Base-by-base conservation (phyloP, 37 sponge, comb jelly and placozoan genomes). In the Lycopodina hypogea region DNA sequence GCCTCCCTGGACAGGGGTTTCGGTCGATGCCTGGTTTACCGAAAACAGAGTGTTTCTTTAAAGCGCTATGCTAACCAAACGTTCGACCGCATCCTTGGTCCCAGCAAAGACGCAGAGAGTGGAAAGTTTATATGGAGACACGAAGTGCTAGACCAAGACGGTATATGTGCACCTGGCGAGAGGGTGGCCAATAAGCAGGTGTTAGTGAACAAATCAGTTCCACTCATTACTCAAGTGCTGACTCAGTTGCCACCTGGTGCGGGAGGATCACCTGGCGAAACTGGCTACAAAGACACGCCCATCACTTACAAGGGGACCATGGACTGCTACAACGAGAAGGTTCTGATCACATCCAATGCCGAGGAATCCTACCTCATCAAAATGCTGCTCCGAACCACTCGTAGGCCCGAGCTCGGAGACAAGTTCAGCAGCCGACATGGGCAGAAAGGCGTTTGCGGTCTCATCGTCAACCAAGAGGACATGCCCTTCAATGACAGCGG, bases 361-460 rank as follows among this genome's bases (percentile, higher is more conserved):
- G 92, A 96, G 35, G 99, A 98, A 42, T 76, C 88, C 7, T 83
- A 86, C 81, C 80, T 96, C 24, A 88, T 96, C 73, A 96, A 97
- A 84, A 81, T 90, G 59, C 88, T 98, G n/a, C 81, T 98, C 38
- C 56, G 96, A 17, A 71, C 70, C 26, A 98, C 94, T 1, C 63
- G 99, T 0, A 71, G 94, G 41, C 99, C 99, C 3, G 99, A 98
- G 69, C 74, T 98, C 6, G 99, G 99, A 7, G 99, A 98, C 86
- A 98, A 98, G 79, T 98, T 98, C 72, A 96, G 96, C 84, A 98
- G 99, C 73, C 91, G 99, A 4, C 99, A 98, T 79, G 99, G 99
- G 17, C 99, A 98, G 85, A 98, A 98, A 71, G 99, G 99, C 29
- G 99, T 98, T 42, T 96, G 96, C 68, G 99, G 99, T 4, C 77